Base-by-base conservation (phyloP, 2,888 invertebrate species). In the Tanytarsus gracilentus region DNA sequence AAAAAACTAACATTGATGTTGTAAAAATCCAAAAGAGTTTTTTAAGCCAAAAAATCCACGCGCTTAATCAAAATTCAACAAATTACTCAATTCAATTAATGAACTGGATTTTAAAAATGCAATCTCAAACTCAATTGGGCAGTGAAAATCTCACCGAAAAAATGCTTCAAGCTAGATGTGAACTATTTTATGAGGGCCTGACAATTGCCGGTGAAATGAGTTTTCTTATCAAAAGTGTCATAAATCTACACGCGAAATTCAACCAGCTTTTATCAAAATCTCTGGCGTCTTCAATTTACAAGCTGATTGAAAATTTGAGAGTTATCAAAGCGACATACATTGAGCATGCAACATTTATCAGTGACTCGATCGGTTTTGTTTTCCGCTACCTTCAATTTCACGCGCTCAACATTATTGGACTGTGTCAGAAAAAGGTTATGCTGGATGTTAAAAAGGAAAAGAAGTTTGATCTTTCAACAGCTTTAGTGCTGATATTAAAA, bases 321-420 rank as follows among this genome's bases (percentile, higher is more conserved):
- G 79, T 84, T 27, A 77, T 94, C 64, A 83, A 86, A 68, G 78
- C 81, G 64, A 81, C 80, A 11, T 85, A 88, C 66, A 79, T 81
- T 60, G 76, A 83, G 36, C 81, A 89, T 69, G 78, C 82, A 51
- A 77, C 84, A 63, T 77, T 82, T 64, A 80, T 94, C 56, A 79
- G 85, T 18, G 84, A 85, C 67, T 82, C 86, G 9, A 78, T 86
- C 59, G 82, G 84, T 66, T 84, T 90, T 71, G 82, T 90, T 49
- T 73, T 85, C 14, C 93, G 94, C 68, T 87, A 91, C 73, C 76
- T 90, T 44, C 79, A 83, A 64, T 87, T 87, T 71, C 86, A 86
- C 71, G 81, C 85, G 6, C 75, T 89, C 44, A 39, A 59, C 14
- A 11, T 61, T 2, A 44, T 44, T 23, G 33, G 40, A 7, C 14